Evolutionary conservation across 2,888 invertebrate genomes (phyloP).

Genomic region (Reticulitermes lucifugus): DNA sequence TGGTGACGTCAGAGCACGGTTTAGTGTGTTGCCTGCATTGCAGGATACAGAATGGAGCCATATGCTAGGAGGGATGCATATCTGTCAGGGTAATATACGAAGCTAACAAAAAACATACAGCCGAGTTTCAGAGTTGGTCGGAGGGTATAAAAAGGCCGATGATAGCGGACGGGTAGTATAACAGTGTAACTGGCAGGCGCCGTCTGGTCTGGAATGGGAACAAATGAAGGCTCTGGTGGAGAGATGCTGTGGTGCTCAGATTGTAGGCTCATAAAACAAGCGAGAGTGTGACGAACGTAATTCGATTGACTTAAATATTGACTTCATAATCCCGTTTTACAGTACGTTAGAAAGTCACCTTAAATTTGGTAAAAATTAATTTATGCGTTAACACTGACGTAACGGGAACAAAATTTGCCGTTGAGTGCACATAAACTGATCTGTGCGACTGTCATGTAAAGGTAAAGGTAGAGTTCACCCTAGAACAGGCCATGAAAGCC

Average conservation of each 20-base stretch:
- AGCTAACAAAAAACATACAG: slow-evolving; percentile 40
- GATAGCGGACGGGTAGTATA: slow-evolving; percentile 7
- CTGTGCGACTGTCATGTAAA: too few species aligned
- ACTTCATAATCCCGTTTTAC: not conserved
- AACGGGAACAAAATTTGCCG: too few species aligned
- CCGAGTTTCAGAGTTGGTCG: not conserved
- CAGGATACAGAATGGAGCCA: slow-evolving; percentile 41
- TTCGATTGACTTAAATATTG: not conserved
- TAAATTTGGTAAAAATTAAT: not conserved
- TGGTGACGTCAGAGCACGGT: slow-evolving; percentile 33
- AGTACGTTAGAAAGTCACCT: not conserved
- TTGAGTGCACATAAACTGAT: not conserved
- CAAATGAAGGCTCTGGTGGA: slow-evolving; percentile 14
- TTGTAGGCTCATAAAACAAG: slow-evolving; percentile 10
- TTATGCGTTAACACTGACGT: not conserved
- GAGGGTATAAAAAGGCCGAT: slow-evolving; percentile 14
- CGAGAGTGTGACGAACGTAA: not conserved
- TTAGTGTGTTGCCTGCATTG: slow-evolving; percentile 47
- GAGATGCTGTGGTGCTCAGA: not conserved
- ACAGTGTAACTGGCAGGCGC: slow-evolving; percentile 23
- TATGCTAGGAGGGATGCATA: slow-evolving; percentile 47
- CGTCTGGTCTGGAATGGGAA: slow-evolving; percentile 30
- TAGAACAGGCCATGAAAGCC: too few species aligned
- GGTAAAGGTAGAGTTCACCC: too few species aligned
- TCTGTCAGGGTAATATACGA: slow-evolving; percentile 41